A percentile compares a stretch with the other conserved stretches of the same genome.
Evolutionary conservation across 1,140 invertebrate species (phyloP).

Genomic region (Asbolus verrucosus): DNA sequence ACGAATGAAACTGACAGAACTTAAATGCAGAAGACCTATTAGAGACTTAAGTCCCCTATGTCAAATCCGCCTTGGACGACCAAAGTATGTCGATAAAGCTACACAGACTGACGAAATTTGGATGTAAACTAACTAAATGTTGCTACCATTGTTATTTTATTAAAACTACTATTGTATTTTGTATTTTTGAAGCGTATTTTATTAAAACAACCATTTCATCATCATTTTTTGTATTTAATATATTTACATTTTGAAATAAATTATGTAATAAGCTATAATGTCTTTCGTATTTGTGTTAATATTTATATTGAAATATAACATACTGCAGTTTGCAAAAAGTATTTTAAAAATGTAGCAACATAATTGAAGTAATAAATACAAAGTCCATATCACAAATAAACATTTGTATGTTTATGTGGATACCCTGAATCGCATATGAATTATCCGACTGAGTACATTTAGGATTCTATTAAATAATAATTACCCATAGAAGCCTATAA

Average conservation of each 20-base stretch:
- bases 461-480: conserved; percentile 45
- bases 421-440: conserved; percentile 44
- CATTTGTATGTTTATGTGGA: conserved; percentile 40
- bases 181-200: too few relatives aligned
- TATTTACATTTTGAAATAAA: conserved; percentile 47
- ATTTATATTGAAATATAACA: conserved; percentile 41
- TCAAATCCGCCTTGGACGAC: background rate
- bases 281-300: conserved; percentile 38
- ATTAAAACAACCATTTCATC: conserved; percentile 23
- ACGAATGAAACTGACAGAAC: conserved; percentile 57
- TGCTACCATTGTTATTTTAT: too few relatives aligned
- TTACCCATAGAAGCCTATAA: conserved; percentile 49
- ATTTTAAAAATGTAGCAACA: conserved; percentile 37
- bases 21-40: conserved; percentile 54
- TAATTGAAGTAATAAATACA: conserved; percentile 36
- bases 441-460: conserved; percentile 45
- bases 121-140: too few relatives aligned
- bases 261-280: conserved; percentile 44
- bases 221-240: conserved; percentile 41
- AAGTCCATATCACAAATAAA: conserved; percentile 41
- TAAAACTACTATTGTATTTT: background rate
- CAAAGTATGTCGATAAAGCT: conserved; percentile 47
- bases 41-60: conserved; percentile 45
- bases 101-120: conserved; percentile 56
- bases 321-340: conserved; percentile 42